Conservation (phyloP, 2,888 invertebrate genomes). For the Tenthredo notha region DNA sequence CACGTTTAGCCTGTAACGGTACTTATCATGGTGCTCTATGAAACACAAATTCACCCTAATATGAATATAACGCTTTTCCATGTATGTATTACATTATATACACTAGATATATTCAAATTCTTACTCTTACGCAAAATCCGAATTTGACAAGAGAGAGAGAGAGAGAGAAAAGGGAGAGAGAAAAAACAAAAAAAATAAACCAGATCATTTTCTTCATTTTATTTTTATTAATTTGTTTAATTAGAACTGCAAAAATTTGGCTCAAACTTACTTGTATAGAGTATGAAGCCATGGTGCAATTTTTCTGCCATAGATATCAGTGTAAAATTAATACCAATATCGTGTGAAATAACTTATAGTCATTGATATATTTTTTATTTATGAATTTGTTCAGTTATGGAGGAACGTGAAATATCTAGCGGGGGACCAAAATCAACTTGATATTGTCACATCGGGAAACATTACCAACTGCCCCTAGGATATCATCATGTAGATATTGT, state of each 20-base stretch:
- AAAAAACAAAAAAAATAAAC: neutral
- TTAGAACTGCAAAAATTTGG: neutral
- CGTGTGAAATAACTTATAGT: neutral
- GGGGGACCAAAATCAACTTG: constrained; percentile 46
- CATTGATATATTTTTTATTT: neutral
- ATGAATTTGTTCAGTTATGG: neutral
- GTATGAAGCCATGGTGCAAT: neutral
- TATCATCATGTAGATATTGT: neutral
- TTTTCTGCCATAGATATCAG: neutral
- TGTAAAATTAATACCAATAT: neutral
- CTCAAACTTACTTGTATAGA: neutral
- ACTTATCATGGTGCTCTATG: constrained; percentile 72
- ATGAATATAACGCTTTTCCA: neutral
- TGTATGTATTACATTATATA: neutral
- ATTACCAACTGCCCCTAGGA: constrained; percentile 2
- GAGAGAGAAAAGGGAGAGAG: neutral
- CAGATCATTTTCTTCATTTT: neutral
- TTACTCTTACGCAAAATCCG: neutral
- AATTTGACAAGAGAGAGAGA: neutral
- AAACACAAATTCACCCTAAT: constrained; percentile 47
- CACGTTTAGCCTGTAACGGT: constrained; percentile 70
- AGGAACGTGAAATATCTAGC: neutral
- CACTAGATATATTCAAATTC: neutral
- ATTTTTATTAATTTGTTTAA: neutral
- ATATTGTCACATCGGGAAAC: constrained; percentile 16